Evolutionary conservation across 2,888 invertebrate species (phyloP).

Genomic region (Agonopterix arenella): DNA sequence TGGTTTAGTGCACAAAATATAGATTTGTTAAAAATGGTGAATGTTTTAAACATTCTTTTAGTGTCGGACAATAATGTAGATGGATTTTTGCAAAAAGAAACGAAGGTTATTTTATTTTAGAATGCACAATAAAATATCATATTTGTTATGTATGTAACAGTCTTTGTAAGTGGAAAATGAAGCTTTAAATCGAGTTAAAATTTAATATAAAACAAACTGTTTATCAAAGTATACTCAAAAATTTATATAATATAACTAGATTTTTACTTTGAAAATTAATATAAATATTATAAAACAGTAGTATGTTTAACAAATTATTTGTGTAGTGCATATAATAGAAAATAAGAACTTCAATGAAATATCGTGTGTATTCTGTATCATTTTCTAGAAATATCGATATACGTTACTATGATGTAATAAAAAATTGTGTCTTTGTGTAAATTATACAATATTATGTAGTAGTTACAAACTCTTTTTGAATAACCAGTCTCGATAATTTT

Average conservation of each 20-base stretch:
- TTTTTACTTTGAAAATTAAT: too few species aligned
- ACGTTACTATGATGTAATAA: too few species aligned
- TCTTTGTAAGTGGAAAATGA: slow-evolving; percentile 60
- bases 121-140: slow-evolving; percentile 20
- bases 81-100: slow-evolving; percentile 25
- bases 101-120: slow-evolving; percentile 17
- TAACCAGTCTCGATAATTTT: too few species aligned
- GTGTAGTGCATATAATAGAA: too few species aligned
- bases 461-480: too few species aligned
- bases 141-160: slow-evolving; percentile 38
- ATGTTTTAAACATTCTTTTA: slow-evolving; percentile 55
- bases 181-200: slow-evolving; percentile 71
- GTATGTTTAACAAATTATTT: too few species aligned
- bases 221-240: not conserved
- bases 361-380: too few species aligned
- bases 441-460: too few species aligned
- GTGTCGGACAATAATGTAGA: slow-evolving; percentile 70
- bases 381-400: too few species aligned
- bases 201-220: slow-evolving; percentile 1
- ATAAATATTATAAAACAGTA: too few species aligned
- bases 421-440: too few species aligned
- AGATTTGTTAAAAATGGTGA: slow-evolving; percentile 24
- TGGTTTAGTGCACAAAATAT: not conserved
- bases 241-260: not conserved
- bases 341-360: too few species aligned